Conservation (phyloP, 53 echinoderm and acorn worm species). For the Glandiceps talaboti region DNA sequence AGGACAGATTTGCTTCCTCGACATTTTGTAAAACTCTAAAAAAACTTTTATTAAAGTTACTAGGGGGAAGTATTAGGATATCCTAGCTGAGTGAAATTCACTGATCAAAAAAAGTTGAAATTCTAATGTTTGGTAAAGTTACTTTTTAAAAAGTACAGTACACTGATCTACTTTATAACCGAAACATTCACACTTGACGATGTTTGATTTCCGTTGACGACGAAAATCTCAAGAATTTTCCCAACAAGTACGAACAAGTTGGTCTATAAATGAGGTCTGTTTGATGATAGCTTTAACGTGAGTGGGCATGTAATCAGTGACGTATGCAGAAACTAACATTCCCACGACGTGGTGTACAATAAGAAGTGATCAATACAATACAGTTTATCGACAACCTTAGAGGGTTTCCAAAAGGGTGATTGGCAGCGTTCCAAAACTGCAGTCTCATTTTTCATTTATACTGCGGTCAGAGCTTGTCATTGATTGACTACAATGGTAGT, state of each 20-base stretch:
- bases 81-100: no score
- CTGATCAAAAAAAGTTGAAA: no score
- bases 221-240: background rate
- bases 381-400: background rate
- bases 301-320: background rate
- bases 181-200: no score
- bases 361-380: no score
- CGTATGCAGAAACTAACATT: background rate
- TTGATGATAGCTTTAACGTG: background rate
- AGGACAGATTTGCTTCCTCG: no score
- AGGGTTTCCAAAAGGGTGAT: background rate
- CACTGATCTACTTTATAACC: no score
- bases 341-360: no score
- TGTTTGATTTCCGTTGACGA: background rate
- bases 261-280: background rate
- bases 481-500: background rate
- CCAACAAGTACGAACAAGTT: background rate
- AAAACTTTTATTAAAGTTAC: no score
- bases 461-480: background rate
- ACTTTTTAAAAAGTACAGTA: no score
- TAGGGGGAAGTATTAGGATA: no score
- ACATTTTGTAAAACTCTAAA: no score
- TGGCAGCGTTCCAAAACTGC: background rate
- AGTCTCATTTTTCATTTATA: background rate
- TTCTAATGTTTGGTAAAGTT: no score